Evolutionary conservation across 2,113 vertebrate genomes (phyloP).

Genomic region (Ellobius talpinus): DNA sequence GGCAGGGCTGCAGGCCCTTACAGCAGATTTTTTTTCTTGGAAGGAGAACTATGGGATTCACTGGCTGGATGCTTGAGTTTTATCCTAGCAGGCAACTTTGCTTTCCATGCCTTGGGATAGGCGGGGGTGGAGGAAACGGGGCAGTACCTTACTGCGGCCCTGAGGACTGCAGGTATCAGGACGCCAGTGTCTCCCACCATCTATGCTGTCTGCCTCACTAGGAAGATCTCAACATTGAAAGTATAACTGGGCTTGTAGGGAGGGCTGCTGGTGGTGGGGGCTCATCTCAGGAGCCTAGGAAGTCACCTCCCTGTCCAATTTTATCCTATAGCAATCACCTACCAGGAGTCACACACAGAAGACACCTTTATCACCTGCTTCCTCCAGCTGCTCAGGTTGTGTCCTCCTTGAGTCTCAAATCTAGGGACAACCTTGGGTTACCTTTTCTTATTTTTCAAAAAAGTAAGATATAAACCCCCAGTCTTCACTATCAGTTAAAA

Average conservation of each 20-base stretch:
- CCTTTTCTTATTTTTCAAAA: not conserved
- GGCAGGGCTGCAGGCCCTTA: not conserved
- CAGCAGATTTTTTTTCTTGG: not conserved
- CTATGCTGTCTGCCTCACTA: not conserved
- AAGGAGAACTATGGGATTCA: not conserved
- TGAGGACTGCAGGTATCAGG: not conserved
- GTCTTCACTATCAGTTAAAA: not conserved
- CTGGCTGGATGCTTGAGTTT: not conserved
- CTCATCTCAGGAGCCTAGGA: not conserved
- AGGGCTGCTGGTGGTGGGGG: not conserved
- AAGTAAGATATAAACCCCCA: not conserved
- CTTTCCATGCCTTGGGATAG: not conserved
- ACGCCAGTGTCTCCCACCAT: not conserved
- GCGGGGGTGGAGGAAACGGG: not conserved
- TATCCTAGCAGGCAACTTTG: not conserved
- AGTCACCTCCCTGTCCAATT: not conserved
- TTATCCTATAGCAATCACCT: not conserved
- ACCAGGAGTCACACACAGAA: not conserved
- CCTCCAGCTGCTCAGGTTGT: not conserved
- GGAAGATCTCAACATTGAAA: not conserved
- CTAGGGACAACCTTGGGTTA: not conserved
- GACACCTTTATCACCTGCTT: not conserved
- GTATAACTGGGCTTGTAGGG: not conserved
- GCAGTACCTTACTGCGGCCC: not conserved
- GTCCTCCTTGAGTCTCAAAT: not conserved